phyloP scores from a whole-genome alignment of 2,797 vertebrate genomes.

The Poecile montanus region DNA sequence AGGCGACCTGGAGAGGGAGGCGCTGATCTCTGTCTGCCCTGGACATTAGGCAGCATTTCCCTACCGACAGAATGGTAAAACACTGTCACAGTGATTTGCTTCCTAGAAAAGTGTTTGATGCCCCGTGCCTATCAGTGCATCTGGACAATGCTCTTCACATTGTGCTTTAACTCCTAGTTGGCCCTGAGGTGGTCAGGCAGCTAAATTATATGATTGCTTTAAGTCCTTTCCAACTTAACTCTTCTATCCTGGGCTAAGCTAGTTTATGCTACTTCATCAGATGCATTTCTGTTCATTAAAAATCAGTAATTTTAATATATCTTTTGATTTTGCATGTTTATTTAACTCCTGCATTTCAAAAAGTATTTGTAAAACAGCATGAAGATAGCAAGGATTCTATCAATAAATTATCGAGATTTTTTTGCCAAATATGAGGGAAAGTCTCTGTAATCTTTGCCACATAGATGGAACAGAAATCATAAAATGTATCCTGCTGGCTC shows the following conservation, averaged over 20 bases:
- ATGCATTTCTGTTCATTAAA: background rate
- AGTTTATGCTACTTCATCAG: background rate
- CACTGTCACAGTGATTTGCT: background rate
- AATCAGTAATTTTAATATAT: background rate
- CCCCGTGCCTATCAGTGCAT: accelerated
- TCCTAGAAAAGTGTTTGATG: background rate
- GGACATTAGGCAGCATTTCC: background rate
- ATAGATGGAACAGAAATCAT: background rate
- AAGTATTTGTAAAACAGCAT: background rate
- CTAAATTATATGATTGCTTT: background rate
- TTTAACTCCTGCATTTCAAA: background rate
- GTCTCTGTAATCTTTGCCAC: background rate
- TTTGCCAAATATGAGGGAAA: background rate
- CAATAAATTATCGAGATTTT: background rate
- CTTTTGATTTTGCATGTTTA: background rate
- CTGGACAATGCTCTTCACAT: background rate
- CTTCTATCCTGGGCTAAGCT: background rate
- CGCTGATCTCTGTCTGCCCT: background rate
- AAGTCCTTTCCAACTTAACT: background rate
- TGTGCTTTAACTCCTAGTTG: background rate
- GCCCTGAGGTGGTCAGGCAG: background rate
- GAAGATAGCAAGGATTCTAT: background rate
- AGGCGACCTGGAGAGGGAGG: accelerated
- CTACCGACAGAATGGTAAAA: background rate
- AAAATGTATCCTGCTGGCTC: background rate